These are phyloP conservation scores for Mionectes olivaceus DNA, from an alignment of 2,797 vertebrate genomes.

Conservation along the genomic window DNA sequence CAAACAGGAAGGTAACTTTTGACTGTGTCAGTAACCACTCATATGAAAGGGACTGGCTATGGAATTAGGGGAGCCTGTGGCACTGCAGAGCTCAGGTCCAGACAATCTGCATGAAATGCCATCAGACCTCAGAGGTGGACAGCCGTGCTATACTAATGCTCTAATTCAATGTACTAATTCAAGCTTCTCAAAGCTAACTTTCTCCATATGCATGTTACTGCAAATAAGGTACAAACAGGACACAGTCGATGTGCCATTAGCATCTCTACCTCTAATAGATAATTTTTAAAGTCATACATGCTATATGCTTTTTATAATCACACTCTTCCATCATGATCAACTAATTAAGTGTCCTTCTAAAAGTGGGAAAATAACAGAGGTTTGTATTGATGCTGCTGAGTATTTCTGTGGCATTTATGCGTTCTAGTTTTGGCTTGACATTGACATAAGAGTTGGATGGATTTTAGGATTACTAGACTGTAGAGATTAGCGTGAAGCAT, in stretches of 20 bases:
- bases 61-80: not conserved
- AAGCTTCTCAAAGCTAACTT: not conserved
- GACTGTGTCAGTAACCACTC: not conserved
- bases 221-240: not conserved
- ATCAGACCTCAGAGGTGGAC: accelerated
- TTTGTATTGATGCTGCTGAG: not conserved
- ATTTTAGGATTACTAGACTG: not conserved
- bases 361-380: not conserved
- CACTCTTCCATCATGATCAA: not conserved
- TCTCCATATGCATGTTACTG: not conserved
- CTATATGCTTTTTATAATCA: not conserved
- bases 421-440: not conserved
- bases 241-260: not conserved
- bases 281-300: not conserved
- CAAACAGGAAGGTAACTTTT: not conserved
- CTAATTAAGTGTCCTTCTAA: not conserved
- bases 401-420: not conserved
- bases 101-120: not conserved
- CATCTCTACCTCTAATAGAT: not conserved
- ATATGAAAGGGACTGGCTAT: not conserved
- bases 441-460: not conserved
- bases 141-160: not conserved
- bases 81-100: not conserved
- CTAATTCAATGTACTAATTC: not conserved
- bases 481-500: slow-evolving; percentile 4